These are phyloP conservation scores for Caradrina clavipalpis DNA, from an alignment of 2,888 invertebrate genomes.

Conservation along the genomic window DNA sequence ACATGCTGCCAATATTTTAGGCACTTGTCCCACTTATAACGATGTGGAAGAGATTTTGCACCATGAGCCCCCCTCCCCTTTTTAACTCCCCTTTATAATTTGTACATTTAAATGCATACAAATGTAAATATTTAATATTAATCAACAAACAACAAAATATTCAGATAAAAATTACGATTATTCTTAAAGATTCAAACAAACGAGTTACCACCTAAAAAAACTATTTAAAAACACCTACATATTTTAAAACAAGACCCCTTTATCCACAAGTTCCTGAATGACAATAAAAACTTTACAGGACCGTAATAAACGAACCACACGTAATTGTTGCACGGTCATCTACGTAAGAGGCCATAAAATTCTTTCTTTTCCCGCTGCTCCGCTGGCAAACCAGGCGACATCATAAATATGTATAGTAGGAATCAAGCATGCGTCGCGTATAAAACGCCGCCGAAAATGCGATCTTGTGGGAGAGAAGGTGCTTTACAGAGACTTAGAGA, in stretches of 20 bases:
- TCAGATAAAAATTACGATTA: no score
- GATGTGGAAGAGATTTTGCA: no score
- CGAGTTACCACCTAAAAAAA: background rate
- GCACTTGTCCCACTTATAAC: no score
- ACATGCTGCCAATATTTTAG: no score
- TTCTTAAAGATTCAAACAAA: background rate
- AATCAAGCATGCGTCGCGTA: constrained; percentile 90
- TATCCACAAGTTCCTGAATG: constrained; percentile 7
- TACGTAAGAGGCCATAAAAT: constrained; percentile 85
- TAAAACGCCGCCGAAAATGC: constrained; percentile 89
- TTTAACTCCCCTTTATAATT: no score
- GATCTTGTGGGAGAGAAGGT: constrained; percentile 85
- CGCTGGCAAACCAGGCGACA: constrained; percentile 78
- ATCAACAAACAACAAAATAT: no score
- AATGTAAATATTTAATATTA: no score
- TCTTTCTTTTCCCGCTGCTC: constrained; percentile 79
- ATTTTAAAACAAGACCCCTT: background rate
- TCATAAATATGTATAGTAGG: constrained; percentile 90
- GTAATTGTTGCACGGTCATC: constrained; percentile 80
- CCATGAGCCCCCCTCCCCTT: no score
- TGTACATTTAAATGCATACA: no score
- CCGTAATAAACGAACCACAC: constrained; percentile 61
- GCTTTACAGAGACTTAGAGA: constrained; percentile 66
- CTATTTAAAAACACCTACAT: constrained; percentile 6
- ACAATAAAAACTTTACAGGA: constrained; percentile 40